Evolutionary conservation across 1,140 invertebrate species (phyloP).

Genomic region (Littorina saxatilis): DNA sequence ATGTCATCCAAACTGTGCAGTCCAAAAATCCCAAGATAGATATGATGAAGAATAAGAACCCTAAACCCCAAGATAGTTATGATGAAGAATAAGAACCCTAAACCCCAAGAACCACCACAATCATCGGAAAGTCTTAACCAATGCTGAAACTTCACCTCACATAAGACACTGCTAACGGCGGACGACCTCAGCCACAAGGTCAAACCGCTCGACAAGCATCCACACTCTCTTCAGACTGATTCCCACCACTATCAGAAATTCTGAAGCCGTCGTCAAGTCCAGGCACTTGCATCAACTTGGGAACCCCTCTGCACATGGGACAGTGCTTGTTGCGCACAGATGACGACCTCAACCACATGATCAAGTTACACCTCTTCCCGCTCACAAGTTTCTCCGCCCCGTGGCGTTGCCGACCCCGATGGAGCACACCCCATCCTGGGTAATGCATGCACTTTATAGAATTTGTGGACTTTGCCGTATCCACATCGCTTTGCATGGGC

Average conservation of each 20-base stretch:
- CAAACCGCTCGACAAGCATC: conserved; percentile 51
- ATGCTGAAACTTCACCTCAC: too few species aligned
- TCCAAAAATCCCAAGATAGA: too few species aligned
- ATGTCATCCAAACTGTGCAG: too few species aligned
- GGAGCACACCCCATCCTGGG: conserved; percentile 69
- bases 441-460: conserved; percentile 58
- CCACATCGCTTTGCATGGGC: conserved; percentile 55
- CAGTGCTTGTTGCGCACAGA: conserved; percentile 73
- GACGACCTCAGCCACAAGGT: background rate
- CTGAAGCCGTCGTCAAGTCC: conserved; percentile 76
- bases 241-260: background rate
- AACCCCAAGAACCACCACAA: too few species aligned
- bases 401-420: conserved; percentile 75
- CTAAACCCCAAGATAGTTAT: too few species aligned
- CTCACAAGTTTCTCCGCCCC: conserved; percentile 71
- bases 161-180: too few species aligned
- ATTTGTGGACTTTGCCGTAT: conserved; percentile 31
- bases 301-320: conserved; percentile 75
- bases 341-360: conserved; percentile 77
- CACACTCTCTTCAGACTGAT: conserved; percentile 26
- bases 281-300: conserved; percentile 60
- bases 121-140: too few species aligned
- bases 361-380: conserved; percentile 75
- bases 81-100: too few species aligned
- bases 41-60: too few species aligned